Percentiles rank a stretch among this genome's conserved stretches.
Evolutionary conservation across 2,888 invertebrate genomes (phyloP).

Genomic region (Caenorhabditis doughertyi): DNA sequence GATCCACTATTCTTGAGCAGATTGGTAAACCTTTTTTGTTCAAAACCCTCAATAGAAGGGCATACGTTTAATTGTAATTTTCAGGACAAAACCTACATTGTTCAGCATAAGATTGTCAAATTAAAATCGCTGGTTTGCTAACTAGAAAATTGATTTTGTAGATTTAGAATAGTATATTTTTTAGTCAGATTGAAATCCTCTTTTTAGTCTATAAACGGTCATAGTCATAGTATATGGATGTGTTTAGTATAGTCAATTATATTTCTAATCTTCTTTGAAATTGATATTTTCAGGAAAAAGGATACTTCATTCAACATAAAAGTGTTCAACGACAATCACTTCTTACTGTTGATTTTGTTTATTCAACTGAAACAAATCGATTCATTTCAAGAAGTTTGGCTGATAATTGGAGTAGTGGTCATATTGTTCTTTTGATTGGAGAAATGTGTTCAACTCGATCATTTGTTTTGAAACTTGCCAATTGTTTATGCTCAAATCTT

Average conservation of each 20-base stretch:
- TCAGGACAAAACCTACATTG: conserved; percentile 51
- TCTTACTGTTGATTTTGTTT: conserved; percentile 66
- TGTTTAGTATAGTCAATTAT: background rate
- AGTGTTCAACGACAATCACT: conserved; percentile 49
- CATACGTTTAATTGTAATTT: too few relatives aligned
- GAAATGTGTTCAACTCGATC: conserved; percentile 57
- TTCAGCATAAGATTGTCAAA: conserved; percentile 40
- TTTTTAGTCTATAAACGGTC: too few relatives aligned
- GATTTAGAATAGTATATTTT: background rate
- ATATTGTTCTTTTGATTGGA: conserved; percentile 72
- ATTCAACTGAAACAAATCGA: conserved; percentile 47
- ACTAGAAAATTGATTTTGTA: background rate
- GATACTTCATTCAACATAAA: conserved; percentile 66
- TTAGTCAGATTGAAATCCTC: too few relatives aligned
- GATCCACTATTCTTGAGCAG: conserved; percentile 60
- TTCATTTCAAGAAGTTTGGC: conserved; percentile 65
- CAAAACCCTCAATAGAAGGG: too few relatives aligned
- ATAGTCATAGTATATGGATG: too few relatives aligned
- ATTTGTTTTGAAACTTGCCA: conserved; percentile 52
- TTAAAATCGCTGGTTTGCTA: conserved; percentile 37
- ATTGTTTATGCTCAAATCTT: conserved; percentile 68
- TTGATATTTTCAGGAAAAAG: conserved; percentile 55
- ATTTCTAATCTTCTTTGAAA: background rate
- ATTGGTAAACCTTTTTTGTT: conserved; percentile 33
- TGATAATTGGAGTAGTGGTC: conserved; percentile 72